Conservation (phyloP, 2,113 vertebrate species). For the Felis chaus region DNA sequence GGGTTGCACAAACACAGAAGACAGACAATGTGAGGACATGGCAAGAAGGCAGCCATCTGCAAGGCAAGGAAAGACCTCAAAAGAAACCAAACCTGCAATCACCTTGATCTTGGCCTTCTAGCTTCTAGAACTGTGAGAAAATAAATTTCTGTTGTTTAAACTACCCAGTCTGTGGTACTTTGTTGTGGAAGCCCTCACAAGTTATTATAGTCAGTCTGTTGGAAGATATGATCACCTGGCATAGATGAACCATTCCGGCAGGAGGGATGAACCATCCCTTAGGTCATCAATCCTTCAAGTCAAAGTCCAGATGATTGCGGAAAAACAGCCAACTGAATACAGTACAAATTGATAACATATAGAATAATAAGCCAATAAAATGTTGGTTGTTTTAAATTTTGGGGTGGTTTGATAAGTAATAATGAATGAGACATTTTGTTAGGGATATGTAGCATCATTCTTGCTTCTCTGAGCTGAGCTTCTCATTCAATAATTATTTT, state of each 20-base stretch:
- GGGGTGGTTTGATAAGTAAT: neutral
- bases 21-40: neutral
- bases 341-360: neutral
- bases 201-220: neutral
- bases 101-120: neutral
- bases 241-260: neutral
- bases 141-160: neutral
- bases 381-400: neutral
- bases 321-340: neutral
- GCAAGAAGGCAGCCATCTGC: neutral
- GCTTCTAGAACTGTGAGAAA: neutral
- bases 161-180: neutral
- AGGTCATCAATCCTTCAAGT: neutral
- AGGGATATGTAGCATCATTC: neutral
- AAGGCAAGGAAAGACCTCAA: neutral
- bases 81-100: neutral
- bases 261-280: neutral
- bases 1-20: neutral
- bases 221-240: neutral
- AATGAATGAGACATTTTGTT: neutral
- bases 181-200: neutral
- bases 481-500: neutral
- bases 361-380: neutral
- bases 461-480: neutral
- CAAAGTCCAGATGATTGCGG: neutral